A percentile compares a stretch with the other conserved stretches of the same genome.
Conservation (phyloP, 2,888 invertebrate species). For the Cataglyphis altisquamis region DNA sequence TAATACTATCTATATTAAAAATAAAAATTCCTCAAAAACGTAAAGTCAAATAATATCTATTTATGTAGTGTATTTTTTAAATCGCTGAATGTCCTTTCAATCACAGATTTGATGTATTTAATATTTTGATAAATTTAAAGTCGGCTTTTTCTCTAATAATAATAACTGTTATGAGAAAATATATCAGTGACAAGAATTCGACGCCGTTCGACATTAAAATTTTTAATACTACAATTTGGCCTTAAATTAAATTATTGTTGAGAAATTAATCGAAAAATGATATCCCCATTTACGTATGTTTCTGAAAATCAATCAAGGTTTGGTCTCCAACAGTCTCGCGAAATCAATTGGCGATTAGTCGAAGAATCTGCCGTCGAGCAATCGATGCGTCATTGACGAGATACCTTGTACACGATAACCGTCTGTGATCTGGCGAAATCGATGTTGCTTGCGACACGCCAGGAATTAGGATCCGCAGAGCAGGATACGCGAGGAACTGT, state of each 20-base stretch:
- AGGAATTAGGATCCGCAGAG: slow-evolving; percentile 71
- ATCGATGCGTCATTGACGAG: background rate
- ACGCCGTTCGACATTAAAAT: background rate
- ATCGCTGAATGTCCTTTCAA: background rate
- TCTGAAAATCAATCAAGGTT: background rate
- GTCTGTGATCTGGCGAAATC: slow-evolving; percentile 37
- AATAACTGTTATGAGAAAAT: background rate
- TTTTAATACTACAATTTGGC: background rate
- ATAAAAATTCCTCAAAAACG: background rate
- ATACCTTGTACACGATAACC: background rate
- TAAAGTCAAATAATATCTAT: background rate
- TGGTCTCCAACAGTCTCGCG: background rate
- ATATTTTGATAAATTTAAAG: background rate
- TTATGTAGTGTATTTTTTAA: background rate
- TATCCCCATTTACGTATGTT: background rate
- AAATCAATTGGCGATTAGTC: background rate
- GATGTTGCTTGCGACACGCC: slow-evolving; percentile 51
- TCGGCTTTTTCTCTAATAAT: background rate
- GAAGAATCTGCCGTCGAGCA: background rate
- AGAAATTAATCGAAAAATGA: background rate
- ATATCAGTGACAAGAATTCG: background rate
- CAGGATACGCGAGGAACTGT: slow-evolving; percentile 60
- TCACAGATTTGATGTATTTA: background rate
- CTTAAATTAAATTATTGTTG: background rate
- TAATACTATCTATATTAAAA: background rate